Evolutionary conservation across 2,113 vertebrate species (phyloP).

Genomic region (Sialia sialis): DNA sequence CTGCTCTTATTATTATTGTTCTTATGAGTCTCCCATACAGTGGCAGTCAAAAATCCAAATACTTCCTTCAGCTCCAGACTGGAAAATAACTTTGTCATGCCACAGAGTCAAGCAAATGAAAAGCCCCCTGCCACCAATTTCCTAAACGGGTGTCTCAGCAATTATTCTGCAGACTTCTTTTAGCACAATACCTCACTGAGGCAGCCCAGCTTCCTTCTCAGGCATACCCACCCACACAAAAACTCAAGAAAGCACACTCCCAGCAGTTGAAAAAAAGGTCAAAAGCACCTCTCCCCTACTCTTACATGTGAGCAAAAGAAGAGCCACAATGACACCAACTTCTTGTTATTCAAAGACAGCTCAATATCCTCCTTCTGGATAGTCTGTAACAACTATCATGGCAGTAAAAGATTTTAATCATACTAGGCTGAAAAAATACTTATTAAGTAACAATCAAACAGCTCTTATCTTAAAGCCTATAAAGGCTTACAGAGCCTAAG

Average conservation of each 20-base stretch:
- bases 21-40: neutral
- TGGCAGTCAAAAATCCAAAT: neutral
- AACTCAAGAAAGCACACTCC: neutral
- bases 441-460: neutral
- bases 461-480: neutral
- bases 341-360: neutral
- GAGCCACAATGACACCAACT: neutral
- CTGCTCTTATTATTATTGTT: neutral
- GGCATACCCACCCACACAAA: neutral
- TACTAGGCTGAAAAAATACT: neutral
- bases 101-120: neutral
- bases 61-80: neutral
- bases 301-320: neutral
- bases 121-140: neutral
- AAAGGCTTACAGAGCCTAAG: neutral
- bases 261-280: neutral
- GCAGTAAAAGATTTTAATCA: neutral
- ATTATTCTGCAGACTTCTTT: neutral
- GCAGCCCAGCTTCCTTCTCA: neutral
- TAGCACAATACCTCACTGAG: neutral
- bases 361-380: neutral
- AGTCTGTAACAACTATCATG: neutral
- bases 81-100: neutral
- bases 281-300: neutral
- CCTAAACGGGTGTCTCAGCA: neutral